Evolutionary conservation across 2,888 invertebrate genomes (phyloP).

Genomic region (Clostera curtula): DNA sequence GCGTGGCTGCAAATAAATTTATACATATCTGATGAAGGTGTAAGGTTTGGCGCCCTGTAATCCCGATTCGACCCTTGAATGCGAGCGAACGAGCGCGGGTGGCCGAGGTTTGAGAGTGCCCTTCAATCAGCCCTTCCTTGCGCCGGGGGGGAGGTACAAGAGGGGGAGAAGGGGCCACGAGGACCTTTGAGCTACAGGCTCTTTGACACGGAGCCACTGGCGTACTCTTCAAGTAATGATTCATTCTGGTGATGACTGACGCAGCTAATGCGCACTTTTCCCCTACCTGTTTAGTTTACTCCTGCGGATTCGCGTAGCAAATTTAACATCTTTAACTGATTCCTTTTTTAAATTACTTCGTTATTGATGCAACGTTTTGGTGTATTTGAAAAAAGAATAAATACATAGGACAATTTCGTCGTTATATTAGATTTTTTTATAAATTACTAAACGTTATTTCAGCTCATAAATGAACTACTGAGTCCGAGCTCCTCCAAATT

Average conservation of each 20-base stretch:
- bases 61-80: constrained; percentile 71
- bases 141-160: constrained; percentile 43
- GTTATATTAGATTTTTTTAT: too few species aligned
- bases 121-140: constrained; percentile 71
- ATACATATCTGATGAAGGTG: constrained; percentile 72
- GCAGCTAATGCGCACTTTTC: constrained; percentile 66
- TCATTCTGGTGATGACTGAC: constrained; percentile 73
- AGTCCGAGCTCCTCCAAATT: too few species aligned
- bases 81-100: constrained; percentile 70
- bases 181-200: constrained; percentile 70
- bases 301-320: constrained; percentile 44
- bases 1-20: constrained; percentile 58
- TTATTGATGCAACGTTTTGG: too few species aligned
- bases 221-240: constrained; percentile 75
- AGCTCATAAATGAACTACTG: too few species aligned
- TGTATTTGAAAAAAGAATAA: too few species aligned
- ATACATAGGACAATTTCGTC: too few species aligned
- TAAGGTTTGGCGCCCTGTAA: constrained; percentile 71
- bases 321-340: constrained; percentile 35
- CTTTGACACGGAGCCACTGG: constrained; percentile 74
- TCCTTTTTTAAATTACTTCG: constrained; percentile 30
- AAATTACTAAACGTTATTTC: too few species aligned
- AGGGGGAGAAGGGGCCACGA: constrained; percentile 36
- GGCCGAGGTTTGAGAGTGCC: constrained; percentile 71
- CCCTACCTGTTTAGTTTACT: constrained; percentile 53